These are phyloP conservation scores for Typhlichthys subterraneus DNA, from an alignment of 2,797 vertebrate genomes.

Conservation along the genomic window DNA sequence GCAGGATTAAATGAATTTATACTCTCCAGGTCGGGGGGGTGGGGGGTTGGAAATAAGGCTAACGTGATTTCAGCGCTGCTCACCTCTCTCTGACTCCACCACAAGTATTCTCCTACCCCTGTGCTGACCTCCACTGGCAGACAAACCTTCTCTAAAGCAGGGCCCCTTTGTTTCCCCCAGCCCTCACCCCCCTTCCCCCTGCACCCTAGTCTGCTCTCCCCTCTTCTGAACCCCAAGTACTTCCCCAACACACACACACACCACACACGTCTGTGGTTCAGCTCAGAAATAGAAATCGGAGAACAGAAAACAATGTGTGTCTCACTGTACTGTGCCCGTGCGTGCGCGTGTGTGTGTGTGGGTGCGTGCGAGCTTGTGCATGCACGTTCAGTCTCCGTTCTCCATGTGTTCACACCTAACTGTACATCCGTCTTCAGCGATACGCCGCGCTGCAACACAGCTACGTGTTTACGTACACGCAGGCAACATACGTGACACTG, in stretches of 20 bases:
- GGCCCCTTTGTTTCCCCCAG: constrained; percentile 53
- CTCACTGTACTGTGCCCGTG: too few species aligned
- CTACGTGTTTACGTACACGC: too few species aligned
- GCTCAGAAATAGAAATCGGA: too few species aligned
- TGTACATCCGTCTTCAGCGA: too few species aligned
- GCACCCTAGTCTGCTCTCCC: constrained; percentile 5
- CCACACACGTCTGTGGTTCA: not conserved
- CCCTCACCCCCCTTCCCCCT: constrained; percentile 36
- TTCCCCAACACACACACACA: constrained; percentile 1
- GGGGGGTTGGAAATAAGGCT: constrained; percentile 70
- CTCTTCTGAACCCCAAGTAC: constrained; percentile 42
- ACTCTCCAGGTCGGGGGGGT: constrained; percentile 64
- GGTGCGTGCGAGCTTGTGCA: too few species aligned
- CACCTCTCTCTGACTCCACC: constrained; percentile 83
- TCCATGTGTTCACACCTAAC: too few species aligned
- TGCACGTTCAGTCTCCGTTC: too few species aligned
- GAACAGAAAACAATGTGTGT: too few species aligned
- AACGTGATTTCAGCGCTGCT: constrained; percentile 82
- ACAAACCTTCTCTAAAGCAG: constrained; percentile 74
- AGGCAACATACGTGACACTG: too few species aligned
- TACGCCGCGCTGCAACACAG: too few species aligned
- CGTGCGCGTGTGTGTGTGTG: too few species aligned
- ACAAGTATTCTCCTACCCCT: constrained; percentile 81
- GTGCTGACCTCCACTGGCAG: constrained; percentile 80
- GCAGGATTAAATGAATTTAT: constrained; percentile 86